phyloP scores from a whole-genome alignment of 1,140 invertebrate genomes.

The Bombus sylvicola region DNA sequence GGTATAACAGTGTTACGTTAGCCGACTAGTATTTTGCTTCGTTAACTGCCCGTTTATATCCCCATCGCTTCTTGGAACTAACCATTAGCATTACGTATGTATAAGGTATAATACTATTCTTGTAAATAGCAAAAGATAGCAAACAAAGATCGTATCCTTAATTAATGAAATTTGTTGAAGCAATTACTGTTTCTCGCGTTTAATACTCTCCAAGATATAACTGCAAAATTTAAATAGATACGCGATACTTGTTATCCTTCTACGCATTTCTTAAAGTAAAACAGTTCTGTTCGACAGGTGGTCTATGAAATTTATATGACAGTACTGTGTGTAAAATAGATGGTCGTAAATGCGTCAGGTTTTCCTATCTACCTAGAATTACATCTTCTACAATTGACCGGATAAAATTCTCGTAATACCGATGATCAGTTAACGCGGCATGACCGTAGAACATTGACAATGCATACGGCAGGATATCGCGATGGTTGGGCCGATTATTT shows the following conservation, averaged over 20 bases:
- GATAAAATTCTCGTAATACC: neutral
- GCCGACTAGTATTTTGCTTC: too few relatives aligned
- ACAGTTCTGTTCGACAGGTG: neutral
- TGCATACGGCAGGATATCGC: slow-evolving; percentile 37
- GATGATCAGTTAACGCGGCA: neutral
- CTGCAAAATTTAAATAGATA: too few relatives aligned
- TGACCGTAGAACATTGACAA: neutral
- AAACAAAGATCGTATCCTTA: too few relatives aligned
- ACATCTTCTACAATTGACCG: neutral
- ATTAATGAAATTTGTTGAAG: too few relatives aligned
- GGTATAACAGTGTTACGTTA: neutral
- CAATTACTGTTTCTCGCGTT: too few relatives aligned
- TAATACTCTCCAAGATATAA: too few relatives aligned
- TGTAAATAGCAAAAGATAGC: too few relatives aligned
- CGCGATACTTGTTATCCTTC: neutral
- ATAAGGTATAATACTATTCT: too few relatives aligned
- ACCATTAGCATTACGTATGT: too few relatives aligned
- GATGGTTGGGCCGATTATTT: slow-evolving; percentile 68
- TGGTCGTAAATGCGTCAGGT: neutral
- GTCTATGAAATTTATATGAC: neutral
- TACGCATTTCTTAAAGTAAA: neutral
- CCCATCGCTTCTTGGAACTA: too few relatives aligned
- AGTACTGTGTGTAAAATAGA: neutral
- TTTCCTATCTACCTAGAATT: neutral
- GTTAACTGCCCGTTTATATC: too few relatives aligned